A percentile compares a stretch with the other conserved stretches of the same genome.
Evolutionary conservation across 2,797 vertebrate species (phyloP).

Genomic region (Urosaurus nigricauda): DNA sequence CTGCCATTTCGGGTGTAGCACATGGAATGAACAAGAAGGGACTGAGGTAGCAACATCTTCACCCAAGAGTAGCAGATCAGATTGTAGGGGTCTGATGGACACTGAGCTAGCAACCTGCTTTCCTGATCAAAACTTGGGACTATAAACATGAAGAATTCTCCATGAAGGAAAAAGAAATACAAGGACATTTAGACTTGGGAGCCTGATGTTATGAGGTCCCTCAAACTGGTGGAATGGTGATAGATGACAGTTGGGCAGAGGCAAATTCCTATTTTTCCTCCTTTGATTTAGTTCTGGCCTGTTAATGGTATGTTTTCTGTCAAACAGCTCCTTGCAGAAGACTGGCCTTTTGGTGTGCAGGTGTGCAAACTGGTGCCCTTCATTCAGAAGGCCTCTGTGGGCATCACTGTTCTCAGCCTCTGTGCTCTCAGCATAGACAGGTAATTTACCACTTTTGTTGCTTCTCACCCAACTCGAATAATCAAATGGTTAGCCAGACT

Average conservation of each 20-base stretch:
- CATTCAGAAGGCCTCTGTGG: slow-evolving; percentile 90
- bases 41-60: too few species aligned
- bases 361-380: slow-evolving; percentile 90
- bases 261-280: neutral
- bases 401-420: slow-evolving; percentile 91
- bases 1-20: too few species aligned
- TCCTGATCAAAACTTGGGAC: too few species aligned
- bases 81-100: too few species aligned
- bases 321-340: slow-evolving; percentile 85
- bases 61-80: too few species aligned
- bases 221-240: too few species aligned
- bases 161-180: neutral
- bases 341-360: slow-evolving; percentile 90
- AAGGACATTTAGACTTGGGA: neutral
- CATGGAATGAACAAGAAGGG: too few species aligned
- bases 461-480: neutral
- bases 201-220: neutral
- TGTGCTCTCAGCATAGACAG: slow-evolving; percentile 91
- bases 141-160: too few species aligned
- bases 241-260: neutral
- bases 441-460: slow-evolving; percentile 67
- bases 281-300: neutral
- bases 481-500: too few species aligned
- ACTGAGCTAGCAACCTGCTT: too few species aligned
- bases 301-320: slow-evolving; percentile 15